Evolutionary conservation across 2,113 vertebrate genomes (phyloP).

Genomic region (Papio anubis): DNA sequence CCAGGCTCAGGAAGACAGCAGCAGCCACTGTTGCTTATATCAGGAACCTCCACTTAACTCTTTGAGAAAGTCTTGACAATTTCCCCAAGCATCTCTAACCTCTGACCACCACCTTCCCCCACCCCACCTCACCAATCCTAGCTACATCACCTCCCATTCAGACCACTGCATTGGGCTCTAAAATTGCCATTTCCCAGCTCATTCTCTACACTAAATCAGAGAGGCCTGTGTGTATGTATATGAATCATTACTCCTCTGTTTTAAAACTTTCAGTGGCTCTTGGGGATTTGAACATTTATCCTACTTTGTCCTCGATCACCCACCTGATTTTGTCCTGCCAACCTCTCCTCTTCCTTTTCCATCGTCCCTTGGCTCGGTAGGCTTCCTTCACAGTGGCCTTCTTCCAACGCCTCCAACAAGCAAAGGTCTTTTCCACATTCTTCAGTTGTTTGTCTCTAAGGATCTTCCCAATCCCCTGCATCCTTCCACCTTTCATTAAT

Average conservation of each 20-base stretch:
- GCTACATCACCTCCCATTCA: not conserved
- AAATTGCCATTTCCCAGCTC: not conserved
- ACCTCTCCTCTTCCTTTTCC: not conserved
- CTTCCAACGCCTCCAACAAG: not conserved
- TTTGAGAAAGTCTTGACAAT: not conserved
- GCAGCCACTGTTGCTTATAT: not conserved
- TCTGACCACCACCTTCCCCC: not conserved
- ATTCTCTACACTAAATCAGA: not conserved
- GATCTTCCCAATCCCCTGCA: not conserved
- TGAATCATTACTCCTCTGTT: not conserved
- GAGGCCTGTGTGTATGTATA: not conserved
- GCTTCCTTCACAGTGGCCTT: not conserved
- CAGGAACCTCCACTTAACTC: not conserved
- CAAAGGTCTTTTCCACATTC: not conserved
- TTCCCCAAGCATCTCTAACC: not conserved
- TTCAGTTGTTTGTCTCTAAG: not conserved
- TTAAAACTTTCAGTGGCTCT: not conserved
- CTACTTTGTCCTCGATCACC: not conserved
- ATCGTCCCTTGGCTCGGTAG: not conserved
- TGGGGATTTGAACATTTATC: not conserved
- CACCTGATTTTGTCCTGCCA: not conserved
- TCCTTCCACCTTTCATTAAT: not conserved
- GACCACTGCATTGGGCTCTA: not conserved
- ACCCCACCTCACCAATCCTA: not conserved
- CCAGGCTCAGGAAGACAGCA: not conserved